phyloP scores from a whole-genome alignment of 2,113 vertebrate species.

The Brachyhypopomus occidentalis region DNA sequence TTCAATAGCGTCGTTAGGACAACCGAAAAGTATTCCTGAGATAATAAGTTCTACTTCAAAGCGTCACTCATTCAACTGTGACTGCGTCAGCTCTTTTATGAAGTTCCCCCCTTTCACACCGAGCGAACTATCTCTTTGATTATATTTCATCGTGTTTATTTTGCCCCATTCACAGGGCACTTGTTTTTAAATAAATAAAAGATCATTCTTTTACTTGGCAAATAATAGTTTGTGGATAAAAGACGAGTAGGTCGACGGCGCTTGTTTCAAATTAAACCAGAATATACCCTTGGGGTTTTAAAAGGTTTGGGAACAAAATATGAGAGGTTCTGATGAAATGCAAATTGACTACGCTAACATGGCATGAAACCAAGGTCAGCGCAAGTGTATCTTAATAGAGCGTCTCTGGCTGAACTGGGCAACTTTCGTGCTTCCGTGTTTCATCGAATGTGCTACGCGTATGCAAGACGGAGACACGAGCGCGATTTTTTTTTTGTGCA shows the following conservation, averaged over 20 bases:
- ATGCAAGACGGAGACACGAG: conserved; percentile 68
- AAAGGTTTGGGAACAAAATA: conserved; percentile 58
- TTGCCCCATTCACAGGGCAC: conserved; percentile 90
- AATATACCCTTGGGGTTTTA: conserved; percentile 15
- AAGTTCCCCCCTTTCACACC: conserved; percentile 87
- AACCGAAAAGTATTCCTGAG: conserved; percentile 96
- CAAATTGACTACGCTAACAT: conserved; percentile 77
- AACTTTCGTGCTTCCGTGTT: conserved; percentile 40
- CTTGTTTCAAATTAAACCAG: conserved; percentile 59
- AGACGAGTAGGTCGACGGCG: conserved; percentile 47
- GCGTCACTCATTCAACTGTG: conserved; percentile 91
- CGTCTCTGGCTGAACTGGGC: conserved; percentile 74
- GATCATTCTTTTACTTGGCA: conserved; percentile 75
- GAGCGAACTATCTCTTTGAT: conserved; percentile 90
- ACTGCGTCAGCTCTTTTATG: conserved; percentile 94
- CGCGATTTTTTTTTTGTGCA: conserved; percentile 77
- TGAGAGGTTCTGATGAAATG: conserved; percentile 70
- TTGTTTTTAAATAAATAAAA: conserved; percentile 95
- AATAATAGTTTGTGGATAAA: conserved; percentile 78
- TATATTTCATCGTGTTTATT: conserved; percentile 98
- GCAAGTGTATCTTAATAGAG: conserved; percentile 84
- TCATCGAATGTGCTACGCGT: conserved; percentile 61
- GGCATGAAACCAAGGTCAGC: conserved; percentile 80
- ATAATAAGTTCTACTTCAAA: conserved; percentile 99
- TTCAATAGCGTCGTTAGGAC: conserved; percentile 98